phyloP scores from a whole-genome alignment of 1,140 invertebrate species.

The Rhyzopertha dominica region DNA sequence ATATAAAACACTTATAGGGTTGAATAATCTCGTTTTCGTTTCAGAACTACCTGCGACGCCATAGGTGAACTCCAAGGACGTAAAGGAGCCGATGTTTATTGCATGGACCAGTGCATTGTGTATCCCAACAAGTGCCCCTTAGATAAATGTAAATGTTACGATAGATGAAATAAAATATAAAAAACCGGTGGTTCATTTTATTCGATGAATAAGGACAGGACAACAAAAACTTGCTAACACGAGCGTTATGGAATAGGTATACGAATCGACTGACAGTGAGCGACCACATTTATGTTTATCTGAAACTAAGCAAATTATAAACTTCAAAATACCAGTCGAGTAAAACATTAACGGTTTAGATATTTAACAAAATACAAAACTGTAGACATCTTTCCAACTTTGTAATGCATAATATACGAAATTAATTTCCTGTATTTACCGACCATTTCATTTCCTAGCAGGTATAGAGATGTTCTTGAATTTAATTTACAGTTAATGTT shows the following conservation, averaged over 20 bases:
- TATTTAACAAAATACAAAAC: neutral
- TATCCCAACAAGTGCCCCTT: constrained; percentile 63
- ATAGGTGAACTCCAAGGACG: constrained; percentile 67
- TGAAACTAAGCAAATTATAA: neutral
- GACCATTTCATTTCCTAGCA: no score
- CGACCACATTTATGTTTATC: neutral
- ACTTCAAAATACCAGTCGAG: neutral
- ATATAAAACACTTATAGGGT: constrained; percentile 14
- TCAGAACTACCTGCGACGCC: constrained; percentile 70
- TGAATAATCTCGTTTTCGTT: constrained; percentile 39
- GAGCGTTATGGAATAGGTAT: no score
- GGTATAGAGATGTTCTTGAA: no score
- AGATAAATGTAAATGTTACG: constrained; percentile 67
- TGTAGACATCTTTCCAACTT: neutral
- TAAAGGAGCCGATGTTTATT: constrained; percentile 73
- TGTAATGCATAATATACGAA: neutral
- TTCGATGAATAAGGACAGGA: no score
- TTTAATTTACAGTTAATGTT: no score
- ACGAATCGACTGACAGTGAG: no score
- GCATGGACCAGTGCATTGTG: constrained; percentile 74
- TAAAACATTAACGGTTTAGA: neutral
- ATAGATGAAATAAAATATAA: constrained; percentile 29
- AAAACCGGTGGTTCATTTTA: neutral
- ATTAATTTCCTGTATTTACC: neutral
- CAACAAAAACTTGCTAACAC: no score